Evolutionary conservation across 2,113 vertebrate species (phyloP).

Genomic region (Burhinus oedicnemus): DNA sequence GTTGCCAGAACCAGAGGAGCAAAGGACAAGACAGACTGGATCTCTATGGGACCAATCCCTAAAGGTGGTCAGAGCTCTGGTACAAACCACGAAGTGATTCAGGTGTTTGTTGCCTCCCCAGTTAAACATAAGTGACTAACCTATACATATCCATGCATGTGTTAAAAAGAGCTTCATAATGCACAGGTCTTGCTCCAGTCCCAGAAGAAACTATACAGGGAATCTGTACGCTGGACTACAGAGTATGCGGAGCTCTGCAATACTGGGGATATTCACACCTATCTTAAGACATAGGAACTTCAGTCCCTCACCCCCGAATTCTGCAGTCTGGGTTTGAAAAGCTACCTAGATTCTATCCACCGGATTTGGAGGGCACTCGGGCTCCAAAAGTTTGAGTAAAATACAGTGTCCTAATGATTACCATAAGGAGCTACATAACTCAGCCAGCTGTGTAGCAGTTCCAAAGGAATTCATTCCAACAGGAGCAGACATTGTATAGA

Average conservation of each 20-base stretch:
- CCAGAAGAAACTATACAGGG: background rate
- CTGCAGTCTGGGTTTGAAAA: background rate
- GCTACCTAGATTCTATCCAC: background rate
- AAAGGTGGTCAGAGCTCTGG: background rate
- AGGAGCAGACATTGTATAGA: background rate
- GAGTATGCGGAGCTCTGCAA: background rate
- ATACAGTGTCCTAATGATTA: background rate
- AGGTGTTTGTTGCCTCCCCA: background rate
- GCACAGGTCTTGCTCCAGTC: background rate
- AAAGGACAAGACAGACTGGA: background rate
- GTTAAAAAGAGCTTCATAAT: background rate
- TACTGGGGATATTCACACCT: background rate
- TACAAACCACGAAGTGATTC: background rate
- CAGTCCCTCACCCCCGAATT: background rate
- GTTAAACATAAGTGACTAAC: background rate
- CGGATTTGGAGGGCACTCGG: background rate
- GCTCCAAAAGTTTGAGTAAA: background rate
- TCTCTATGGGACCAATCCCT: background rate
- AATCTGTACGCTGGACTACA: background rate
- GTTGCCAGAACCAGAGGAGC: background rate
- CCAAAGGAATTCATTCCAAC: background rate
- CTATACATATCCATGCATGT: background rate
- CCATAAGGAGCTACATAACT: slow-evolving; percentile 20
- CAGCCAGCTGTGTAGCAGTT: background rate
- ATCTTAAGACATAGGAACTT: background rate